Evolutionary conservation across 2,888 invertebrate genomes (phyloP).

Genomic region (Amblyteles armatorius): DNA sequence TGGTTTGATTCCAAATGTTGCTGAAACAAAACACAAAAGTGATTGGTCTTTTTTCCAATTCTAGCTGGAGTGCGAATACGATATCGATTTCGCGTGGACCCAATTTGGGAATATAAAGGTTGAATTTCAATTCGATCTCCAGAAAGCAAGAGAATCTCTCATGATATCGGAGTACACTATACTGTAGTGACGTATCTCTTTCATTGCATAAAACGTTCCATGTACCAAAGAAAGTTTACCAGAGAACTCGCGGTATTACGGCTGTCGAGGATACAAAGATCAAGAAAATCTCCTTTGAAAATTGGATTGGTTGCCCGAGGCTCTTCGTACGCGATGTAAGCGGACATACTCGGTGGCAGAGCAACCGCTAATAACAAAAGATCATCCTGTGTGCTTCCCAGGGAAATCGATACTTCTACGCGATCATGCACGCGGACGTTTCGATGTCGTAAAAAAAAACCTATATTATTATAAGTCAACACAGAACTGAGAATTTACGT

Average conservation of each 20-base stretch:
- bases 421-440: background rate
- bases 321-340: too few species aligned
- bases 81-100: background rate
- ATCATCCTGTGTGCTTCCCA: background rate
- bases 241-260: too few species aligned
- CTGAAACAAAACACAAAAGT: too few species aligned
- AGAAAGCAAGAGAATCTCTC: background rate
- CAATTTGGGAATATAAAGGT: background rate
- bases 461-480: background rate
- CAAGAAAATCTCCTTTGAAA: too few species aligned
- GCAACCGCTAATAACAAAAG: too few species aligned
- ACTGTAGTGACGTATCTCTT: too few species aligned
- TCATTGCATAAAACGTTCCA: too few species aligned
- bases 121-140: background rate
- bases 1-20: too few species aligned
- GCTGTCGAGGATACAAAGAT: too few species aligned
- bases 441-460: background rate
- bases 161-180: background rate
- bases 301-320: too few species aligned
- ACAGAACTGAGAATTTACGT: background rate
- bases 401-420: background rate
- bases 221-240: too few species aligned
- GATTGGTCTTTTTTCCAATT: background rate
- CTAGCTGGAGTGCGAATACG: background rate
- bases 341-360: too few species aligned